Percentiles rank a stretch among this genome's conserved stretches.
Conservation (phyloP, 2,113 vertebrate genomes). For the Oceanodroma tethys region DNA sequence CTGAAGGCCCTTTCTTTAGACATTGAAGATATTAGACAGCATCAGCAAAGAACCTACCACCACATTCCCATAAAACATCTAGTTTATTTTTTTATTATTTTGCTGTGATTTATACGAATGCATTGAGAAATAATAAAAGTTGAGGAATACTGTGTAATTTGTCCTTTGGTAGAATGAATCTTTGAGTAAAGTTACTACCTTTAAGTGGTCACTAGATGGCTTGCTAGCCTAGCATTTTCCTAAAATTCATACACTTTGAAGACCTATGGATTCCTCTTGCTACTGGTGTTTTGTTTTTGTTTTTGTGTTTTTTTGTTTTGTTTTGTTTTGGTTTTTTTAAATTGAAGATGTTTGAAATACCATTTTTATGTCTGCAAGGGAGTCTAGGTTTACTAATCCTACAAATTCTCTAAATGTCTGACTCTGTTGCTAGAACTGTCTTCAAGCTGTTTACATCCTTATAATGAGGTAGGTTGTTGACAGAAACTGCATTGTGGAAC, state of each 20-base stretch:
- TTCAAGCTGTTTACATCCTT: background rate
- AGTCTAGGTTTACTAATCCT: constrained; percentile 44
- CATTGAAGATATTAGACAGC: background rate
- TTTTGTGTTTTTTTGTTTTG: too few relatives aligned
- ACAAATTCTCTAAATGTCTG: constrained; percentile 39
- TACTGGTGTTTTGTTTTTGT: background rate
- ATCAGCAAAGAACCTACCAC: background rate
- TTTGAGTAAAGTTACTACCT: background rate
- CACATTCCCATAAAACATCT: background rate
- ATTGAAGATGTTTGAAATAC: constrained; percentile 46
- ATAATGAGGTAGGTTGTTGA: background rate
- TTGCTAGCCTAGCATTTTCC: constrained; percentile 57
- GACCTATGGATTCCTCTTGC: background rate
- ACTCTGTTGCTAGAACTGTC: background rate
- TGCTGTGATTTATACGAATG: background rate
- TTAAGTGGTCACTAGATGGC: constrained; percentile 73
- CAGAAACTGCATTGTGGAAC: background rate
- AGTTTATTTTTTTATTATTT: background rate
- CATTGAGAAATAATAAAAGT: background rate
- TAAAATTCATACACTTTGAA: background rate
- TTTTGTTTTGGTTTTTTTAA: background rate
- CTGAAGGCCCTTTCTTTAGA: background rate
- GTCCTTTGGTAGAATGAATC: background rate
- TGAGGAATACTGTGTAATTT: background rate
- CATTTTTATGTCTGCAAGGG: constrained; percentile 32